Percentiles rank a stretch among this genome's conserved stretches.
Conservation (phyloP, 64 coral and sea anemone species). For the Anthopleura sola region DNA sequence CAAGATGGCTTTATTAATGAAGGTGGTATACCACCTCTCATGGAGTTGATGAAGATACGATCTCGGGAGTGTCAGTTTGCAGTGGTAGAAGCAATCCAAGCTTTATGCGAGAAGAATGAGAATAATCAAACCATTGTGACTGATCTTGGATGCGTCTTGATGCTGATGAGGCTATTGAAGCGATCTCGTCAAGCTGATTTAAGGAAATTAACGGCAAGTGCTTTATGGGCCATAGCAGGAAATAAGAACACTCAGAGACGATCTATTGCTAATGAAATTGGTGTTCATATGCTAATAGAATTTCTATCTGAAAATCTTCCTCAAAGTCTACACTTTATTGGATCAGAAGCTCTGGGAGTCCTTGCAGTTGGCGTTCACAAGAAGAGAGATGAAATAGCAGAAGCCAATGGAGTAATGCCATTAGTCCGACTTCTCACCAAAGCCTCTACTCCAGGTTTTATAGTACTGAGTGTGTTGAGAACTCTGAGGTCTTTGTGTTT, state of each 20-base stretch:
- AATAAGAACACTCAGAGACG: constrained; percentile 59
- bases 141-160: constrained; percentile 88
- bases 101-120: constrained; percentile 63
- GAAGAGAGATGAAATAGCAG: constrained; percentile 89
- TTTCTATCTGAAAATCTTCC: constrained; percentile 91
- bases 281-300: constrained; percentile 79
- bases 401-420: constrained; percentile 76
- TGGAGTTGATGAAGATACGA: constrained; percentile 58
- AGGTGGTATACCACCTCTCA: constrained; percentile 79
- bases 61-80: constrained; percentile 88
- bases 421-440: constrained; percentile 80
- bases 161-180: constrained; percentile 82
- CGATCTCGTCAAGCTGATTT: constrained; percentile 65
- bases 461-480: constrained; percentile 76
- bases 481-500: constrained; percentile 83
- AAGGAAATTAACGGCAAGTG: constrained; percentile 70
- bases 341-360: constrained; percentile 92
- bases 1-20: constrained; percentile 90
- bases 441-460: constrained; percentile 68
- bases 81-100: constrained; percentile 76
- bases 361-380: constrained; percentile 78
- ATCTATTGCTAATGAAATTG: constrained; percentile 89
- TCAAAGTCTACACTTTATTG: constrained; percentile 85
- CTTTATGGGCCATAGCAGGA: constrained; percentile 96
- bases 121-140: constrained; percentile 81